Conservation (phyloP, 2,888 invertebrate genomes). For the Amblyjoppa fuscipennis region DNA sequence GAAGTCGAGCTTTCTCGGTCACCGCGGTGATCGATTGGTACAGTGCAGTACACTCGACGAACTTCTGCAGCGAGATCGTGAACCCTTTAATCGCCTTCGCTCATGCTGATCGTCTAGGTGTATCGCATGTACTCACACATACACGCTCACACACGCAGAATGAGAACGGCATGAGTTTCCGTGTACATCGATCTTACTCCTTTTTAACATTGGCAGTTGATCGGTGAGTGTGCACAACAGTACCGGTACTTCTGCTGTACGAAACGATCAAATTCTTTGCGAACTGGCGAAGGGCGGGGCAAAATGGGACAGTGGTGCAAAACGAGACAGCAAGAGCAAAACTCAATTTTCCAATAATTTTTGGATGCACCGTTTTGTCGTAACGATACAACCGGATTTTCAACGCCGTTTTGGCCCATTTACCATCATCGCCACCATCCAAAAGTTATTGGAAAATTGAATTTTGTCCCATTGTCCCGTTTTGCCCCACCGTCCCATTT, state of each 20-base stretch:
- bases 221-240: conserved; percentile 27
- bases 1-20: conserved; percentile 60
- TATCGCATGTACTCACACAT: not conserved
- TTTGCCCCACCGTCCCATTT: too few species aligned
- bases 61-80: conserved; percentile 62
- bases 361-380: too few species aligned
- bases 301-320: too few species aligned
- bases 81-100: conserved; percentile 67
- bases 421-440: too few species aligned
- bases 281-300: not conserved
- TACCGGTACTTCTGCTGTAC: not conserved
- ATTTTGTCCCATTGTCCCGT: too few species aligned
- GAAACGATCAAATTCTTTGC: conserved; percentile 20
- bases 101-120: conserved; percentile 45
- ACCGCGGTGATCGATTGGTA: conserved; percentile 65
- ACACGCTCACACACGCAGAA: conserved; percentile 11
- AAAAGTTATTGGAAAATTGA: too few species aligned
- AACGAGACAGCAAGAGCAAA: too few species aligned
- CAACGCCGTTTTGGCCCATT: too few species aligned
- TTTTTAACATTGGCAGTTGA: conserved; percentile 38
- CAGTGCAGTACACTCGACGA: conserved; percentile 59
- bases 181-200: conserved; percentile 66
- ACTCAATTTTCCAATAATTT: too few species aligned
- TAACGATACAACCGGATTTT: too few species aligned
- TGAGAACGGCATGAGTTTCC: conserved; percentile 60